These are phyloP conservation scores for Oeneis ivallda DNA, from an alignment of 2,888 invertebrate genomes.

Conservation along the genomic window DNA sequence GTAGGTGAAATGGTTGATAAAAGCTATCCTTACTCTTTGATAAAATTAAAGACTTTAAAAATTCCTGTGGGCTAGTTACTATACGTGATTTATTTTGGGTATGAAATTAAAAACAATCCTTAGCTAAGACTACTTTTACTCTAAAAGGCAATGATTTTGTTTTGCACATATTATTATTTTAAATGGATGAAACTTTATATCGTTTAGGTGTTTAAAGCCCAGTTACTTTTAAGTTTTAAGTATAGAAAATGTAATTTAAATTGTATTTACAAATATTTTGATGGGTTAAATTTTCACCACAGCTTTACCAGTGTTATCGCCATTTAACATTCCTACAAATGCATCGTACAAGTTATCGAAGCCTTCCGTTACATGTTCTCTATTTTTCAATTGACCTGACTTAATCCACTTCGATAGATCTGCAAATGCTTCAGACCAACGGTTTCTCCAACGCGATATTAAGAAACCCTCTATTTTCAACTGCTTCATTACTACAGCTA, in stretches of 20 bases:
- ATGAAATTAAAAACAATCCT: too few relatives aligned
- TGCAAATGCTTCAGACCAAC: conserved; percentile 81
- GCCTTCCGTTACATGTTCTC: conserved; percentile 85
- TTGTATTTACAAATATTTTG: background rate
- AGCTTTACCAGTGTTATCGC: conserved; percentile 87
- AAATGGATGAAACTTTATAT: background rate
- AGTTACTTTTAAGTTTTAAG: background rate
- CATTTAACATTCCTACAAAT: conserved; percentile 83
- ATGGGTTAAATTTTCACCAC: conserved; percentile 81
- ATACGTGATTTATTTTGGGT: too few relatives aligned
- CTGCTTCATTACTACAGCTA: conserved; percentile 78
- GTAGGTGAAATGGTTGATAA: too few relatives aligned
- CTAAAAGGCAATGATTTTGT: background rate
- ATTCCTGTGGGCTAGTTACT: too few relatives aligned
- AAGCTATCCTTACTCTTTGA: too few relatives aligned
- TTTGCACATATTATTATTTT: background rate
- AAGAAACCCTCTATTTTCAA: conserved; percentile 84
- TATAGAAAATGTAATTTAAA: background rate
- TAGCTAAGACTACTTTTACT: too few relatives aligned
- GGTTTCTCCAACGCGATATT: conserved; percentile 73
- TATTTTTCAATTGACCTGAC: conserved; percentile 84
- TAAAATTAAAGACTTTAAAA: too few relatives aligned
- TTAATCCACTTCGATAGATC: conserved; percentile 83
- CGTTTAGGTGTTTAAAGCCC: background rate
- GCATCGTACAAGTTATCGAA: conserved; percentile 86